Conservation (phyloP, 2,797 vertebrate genomes). For the Coccyzus lansbergi region DNA sequence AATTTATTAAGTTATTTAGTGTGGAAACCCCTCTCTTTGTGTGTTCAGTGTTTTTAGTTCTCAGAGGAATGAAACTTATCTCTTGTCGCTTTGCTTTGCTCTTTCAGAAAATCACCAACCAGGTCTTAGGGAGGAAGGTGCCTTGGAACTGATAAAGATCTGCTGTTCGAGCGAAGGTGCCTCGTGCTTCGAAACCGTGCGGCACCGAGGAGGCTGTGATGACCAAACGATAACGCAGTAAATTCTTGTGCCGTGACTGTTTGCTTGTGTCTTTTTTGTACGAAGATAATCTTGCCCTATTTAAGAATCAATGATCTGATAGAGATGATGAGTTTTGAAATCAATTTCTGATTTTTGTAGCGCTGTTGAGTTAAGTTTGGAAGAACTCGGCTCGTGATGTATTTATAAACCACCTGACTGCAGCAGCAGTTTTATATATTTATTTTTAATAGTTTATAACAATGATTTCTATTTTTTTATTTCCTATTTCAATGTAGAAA, state of each 20-base stretch:
- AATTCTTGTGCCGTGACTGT: not conserved
- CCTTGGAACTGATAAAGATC: conserved; percentile 74
- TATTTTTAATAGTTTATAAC: not conserved
- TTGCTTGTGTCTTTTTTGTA: not conserved
- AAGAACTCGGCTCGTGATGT: not conserved
- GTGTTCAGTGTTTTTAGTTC: rapidly evolving
- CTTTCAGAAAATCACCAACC: conserved; percentile 80
- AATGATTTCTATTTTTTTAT: not conserved
- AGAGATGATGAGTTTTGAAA: not conserved
- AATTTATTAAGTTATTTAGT: no score
- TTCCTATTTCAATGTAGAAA: not conserved
- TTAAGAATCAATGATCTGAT: not conserved
- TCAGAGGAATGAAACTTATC: not conserved
- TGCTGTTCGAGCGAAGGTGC: not conserved
- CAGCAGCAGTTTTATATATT: not conserved
- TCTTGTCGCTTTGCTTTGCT: not conserved
- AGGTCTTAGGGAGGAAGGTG: conserved; percentile 79
- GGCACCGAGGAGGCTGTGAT: not conserved
- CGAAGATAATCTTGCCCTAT: rapidly evolving
- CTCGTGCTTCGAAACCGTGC: not conserved
- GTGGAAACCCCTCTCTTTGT: not conserved
- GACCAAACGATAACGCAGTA: not conserved
- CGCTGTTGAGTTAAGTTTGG: not conserved
- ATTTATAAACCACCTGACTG: not conserved
- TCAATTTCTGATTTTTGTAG: not conserved